phyloP scores from a whole-genome alignment of 2,888 invertebrate genomes.

The Heliconius cydno region DNA sequence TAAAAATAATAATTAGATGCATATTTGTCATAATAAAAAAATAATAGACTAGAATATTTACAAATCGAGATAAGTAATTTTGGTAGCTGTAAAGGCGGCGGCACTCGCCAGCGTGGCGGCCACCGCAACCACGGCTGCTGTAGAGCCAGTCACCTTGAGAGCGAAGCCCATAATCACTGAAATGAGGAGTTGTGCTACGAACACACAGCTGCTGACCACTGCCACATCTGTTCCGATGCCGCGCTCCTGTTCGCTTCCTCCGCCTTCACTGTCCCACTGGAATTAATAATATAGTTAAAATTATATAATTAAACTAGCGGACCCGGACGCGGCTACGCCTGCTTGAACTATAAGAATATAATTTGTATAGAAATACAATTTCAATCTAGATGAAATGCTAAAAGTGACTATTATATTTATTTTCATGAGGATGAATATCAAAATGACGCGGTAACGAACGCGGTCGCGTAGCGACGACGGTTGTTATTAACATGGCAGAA shows the following conservation, averaged over 20 bases:
- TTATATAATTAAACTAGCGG: too few relatives aligned
- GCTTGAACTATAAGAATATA: too few relatives aligned
- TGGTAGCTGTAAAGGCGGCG: constrained; percentile 92
- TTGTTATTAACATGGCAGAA: too few relatives aligned
- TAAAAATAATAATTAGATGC: too few relatives aligned
- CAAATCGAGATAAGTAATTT: constrained; percentile 94
- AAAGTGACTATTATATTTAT: too few relatives aligned
- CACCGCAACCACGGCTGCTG: constrained; percentile 93
- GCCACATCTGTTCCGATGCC: constrained; percentile 98
- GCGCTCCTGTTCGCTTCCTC: constrained; percentile 85
- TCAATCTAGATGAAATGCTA: too few relatives aligned
- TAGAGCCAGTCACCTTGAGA: constrained; percentile 90
- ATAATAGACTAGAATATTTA: constrained; percentile 60
- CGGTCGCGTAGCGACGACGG: too few relatives aligned
- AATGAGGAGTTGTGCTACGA: constrained; percentile 95
- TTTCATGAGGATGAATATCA: too few relatives aligned
- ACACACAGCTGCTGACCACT: constrained; percentile 97
- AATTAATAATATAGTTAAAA: constrained; percentile 38
- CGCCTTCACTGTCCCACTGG: constrained; percentile 76
- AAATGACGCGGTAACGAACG: too few relatives aligned
- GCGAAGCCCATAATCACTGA: constrained; percentile 94
- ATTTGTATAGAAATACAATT: too few relatives aligned
- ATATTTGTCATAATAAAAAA: too few relatives aligned
- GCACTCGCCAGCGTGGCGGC: constrained; percentile 93
- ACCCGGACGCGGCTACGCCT: too few relatives aligned